These are phyloP conservation scores for Adelphocoris suturalis DNA, from an alignment of 2,888 invertebrate species.

Conservation along the genomic window DNA sequence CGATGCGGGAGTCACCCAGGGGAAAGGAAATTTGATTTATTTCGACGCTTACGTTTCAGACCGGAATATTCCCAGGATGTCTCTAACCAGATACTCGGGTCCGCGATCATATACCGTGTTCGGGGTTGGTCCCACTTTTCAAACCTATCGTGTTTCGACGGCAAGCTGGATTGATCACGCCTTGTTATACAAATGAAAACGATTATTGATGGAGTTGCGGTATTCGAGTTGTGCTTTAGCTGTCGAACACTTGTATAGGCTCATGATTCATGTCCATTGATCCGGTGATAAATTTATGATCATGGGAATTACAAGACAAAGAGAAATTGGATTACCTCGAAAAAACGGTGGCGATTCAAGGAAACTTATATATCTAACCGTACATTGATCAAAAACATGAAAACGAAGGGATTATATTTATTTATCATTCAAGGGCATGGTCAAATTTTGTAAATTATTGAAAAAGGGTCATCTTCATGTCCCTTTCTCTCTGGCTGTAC, in stretches of 20 bases:
- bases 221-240: not conserved
- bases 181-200: not conserved
- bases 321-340: too few species aligned
- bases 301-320: too few species aligned
- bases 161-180: not conserved
- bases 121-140: not conserved
- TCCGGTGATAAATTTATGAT: too few species aligned
- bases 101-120: not conserved
- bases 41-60: not conserved
- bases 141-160: not conserved
- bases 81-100: not conserved
- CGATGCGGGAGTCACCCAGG: not conserved
- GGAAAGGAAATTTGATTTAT: constrained; percentile 14
- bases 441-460: too few species aligned
- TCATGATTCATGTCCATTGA: too few species aligned
- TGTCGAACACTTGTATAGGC: not conserved
- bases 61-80: not conserved
- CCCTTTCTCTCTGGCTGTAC: too few species aligned
- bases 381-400: too few species aligned
- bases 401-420: too few species aligned
- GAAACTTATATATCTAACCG: too few species aligned
- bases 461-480: too few species aligned
- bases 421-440: too few species aligned
- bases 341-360: too few species aligned
- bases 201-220: not conserved